Evolutionary conservation across 2,113 vertebrate genomes (phyloP), one percentile per base, ranked within the genome.

Genomic region (Aspiorhynchus laticeps): DNA sequence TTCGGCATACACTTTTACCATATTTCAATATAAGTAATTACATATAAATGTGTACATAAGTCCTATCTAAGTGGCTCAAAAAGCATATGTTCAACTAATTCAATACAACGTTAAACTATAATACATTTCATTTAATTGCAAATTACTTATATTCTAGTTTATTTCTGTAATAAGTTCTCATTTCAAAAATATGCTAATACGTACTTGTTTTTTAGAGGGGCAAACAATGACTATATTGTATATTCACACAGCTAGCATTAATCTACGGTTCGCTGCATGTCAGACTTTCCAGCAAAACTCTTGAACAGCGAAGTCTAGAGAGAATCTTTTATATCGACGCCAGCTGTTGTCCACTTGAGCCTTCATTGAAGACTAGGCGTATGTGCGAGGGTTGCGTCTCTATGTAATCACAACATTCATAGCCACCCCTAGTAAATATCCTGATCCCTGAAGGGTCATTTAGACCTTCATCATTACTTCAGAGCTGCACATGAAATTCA

Each of bases 261-360:
- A 38, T 73, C 69, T 51, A 19, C 28, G 59, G 53, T 15, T 36
- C 24, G 51, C 38, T 21, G 36, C 10, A 8, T 83, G 21, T 36
- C 36, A 76, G 85, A 85, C 24, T 31, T 24, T 80, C 86, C 88
- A 33, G 83, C 51, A 83, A 56, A 11, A 14, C 71, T 61, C 79
- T 67, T 77, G 77, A 88, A 80, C 77, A 65, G 48, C 56, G 59
- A 10, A 14, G 24, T 43, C 21, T 75, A 75, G 73, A 85, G 59
- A 80, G 56, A 38, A 36, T 59, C 28, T 8, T 89, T 90, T 87
- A 75, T 90, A 71, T 46, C 65, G 10, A 31, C 74, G 85, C 83
- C 82, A 85, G 88, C 63, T 75, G 63, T 92, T 91, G 78, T 88
- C 59, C 83, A 43, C 53, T 86, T 63, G 8, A 63, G 76, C 80